phyloP scores from a whole-genome alignment of 2,113 vertebrate genomes.

The Balaenoptera acutorostrata region DNA sequence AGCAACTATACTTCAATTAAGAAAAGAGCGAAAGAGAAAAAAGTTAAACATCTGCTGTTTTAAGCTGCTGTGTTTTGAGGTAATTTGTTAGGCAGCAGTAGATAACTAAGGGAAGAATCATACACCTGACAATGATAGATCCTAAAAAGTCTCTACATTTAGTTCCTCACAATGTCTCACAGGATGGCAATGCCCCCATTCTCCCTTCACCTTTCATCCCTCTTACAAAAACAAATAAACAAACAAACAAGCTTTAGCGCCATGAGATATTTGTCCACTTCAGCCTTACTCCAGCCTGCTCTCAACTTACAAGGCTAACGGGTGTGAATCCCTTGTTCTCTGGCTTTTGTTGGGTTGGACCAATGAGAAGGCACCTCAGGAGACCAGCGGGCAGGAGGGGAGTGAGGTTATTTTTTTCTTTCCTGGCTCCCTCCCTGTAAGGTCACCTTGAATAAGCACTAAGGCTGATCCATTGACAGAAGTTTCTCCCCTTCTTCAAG shows the following conservation, averaged over 20 bases:
- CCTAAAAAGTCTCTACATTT: background rate
- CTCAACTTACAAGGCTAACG: background rate
- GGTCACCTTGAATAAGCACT: background rate
- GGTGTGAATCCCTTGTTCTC: background rate
- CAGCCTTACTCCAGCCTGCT: background rate
- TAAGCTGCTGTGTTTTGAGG: background rate
- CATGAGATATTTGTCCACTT: background rate
- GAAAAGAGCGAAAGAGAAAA: background rate
- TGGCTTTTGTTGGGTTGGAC: background rate
- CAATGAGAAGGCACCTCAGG: background rate
- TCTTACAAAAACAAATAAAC: background rate
- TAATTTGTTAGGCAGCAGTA: background rate
- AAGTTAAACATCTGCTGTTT: background rate
- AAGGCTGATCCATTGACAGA: background rate
- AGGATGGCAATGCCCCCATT: background rate
- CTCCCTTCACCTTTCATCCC: background rate
- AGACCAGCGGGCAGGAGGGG: background rate
- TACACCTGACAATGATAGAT: background rate
- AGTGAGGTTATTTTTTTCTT: background rate
- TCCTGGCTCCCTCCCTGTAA: background rate
- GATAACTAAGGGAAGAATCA: background rate
- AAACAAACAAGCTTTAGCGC: background rate
- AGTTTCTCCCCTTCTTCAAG: background rate
- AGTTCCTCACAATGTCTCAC: background rate
- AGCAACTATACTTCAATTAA: background rate